phyloP scores from a whole-genome alignment of 2,113 vertebrate species.

The Hypanus sabinus region DNA sequence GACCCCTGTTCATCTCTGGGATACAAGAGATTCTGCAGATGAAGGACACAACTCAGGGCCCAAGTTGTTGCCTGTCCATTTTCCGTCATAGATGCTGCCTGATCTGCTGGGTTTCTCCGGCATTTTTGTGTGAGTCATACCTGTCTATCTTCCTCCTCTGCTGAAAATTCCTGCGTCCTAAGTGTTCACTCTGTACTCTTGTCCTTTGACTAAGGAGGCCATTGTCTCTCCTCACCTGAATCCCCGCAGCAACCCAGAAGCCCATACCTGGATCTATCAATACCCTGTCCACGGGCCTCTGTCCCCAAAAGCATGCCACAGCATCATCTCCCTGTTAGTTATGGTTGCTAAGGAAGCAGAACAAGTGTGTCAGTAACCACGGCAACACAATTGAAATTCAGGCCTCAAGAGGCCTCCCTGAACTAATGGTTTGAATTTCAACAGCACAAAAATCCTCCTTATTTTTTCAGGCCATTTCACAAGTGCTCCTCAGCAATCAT shows the following conservation, averaged over 20 bases:
- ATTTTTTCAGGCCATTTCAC: background rate
- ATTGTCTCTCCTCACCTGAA: background rate
- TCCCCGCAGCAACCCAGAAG: background rate
- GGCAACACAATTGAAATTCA: background rate
- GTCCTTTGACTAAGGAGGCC: background rate
- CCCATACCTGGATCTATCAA: background rate
- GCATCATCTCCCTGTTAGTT: background rate
- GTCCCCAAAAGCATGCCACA: background rate
- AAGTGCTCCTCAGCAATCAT: background rate
- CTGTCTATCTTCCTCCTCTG: background rate
- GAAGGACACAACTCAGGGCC: too few species aligned
- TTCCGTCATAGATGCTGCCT: too few species aligned
- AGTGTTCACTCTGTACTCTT: background rate
- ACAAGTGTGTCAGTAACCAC: background rate
- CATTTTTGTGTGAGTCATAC: too few species aligned
- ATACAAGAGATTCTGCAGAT: too few species aligned
- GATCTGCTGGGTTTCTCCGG: too few species aligned
- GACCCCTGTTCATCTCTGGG: too few species aligned
- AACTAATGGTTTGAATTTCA: constrained; percentile 10
- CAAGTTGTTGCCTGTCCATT: too few species aligned
- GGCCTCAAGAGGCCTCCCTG: background rate
- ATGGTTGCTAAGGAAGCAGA: background rate
- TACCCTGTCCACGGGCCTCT: background rate
- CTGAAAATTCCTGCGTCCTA: background rate
- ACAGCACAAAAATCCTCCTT: background rate